These are phyloP conservation scores for Zygogramma bicolorata DNA, from an alignment of 2,888 invertebrate species.

Conservation along the genomic window DNA sequence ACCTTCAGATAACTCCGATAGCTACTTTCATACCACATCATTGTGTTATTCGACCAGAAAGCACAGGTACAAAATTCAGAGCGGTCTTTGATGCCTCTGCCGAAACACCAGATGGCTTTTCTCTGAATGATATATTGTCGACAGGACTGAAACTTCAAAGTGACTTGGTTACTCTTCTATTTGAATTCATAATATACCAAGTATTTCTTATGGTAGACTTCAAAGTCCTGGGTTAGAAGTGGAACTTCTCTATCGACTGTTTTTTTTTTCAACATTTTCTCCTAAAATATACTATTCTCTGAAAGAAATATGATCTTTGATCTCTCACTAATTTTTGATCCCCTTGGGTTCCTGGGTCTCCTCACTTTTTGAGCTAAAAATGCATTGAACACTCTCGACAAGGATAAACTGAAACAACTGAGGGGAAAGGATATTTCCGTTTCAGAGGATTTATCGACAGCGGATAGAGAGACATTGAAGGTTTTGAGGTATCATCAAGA, in stretches of 20 bases:
- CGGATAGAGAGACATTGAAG: no score
- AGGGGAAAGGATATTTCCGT: no score
- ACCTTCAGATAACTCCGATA: not conserved
- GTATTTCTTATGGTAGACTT: not conserved
- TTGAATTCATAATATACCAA: not conserved
- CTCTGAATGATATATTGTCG: not conserved
- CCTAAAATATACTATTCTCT: not conserved
- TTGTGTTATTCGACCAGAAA: not conserved
- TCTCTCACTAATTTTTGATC: not conserved
- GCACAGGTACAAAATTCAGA: not conserved
- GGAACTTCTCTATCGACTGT: not conserved
- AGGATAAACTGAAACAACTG: no score
- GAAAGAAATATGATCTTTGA: slow-evolving; percentile 8
- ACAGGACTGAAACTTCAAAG: slow-evolving; percentile 2
- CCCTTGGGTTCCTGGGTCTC: not conserved
- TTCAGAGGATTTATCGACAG: no score
- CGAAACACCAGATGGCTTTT: not conserved
- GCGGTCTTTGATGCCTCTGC: slow-evolving; percentile 3
- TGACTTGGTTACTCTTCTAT: not conserved
- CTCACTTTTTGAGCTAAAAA: slow-evolving; percentile 5
- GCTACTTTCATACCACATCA: slow-evolving; percentile 11
- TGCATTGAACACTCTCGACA: no score
- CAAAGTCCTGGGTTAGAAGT: not conserved
- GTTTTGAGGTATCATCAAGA: no score
- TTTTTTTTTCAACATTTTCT: not conserved